Evolutionary conservation across 2,113 vertebrate species (phyloP), one percentile per base, ranked within the genome.

Genomic region (Psilopsiagon aymara): DNA sequence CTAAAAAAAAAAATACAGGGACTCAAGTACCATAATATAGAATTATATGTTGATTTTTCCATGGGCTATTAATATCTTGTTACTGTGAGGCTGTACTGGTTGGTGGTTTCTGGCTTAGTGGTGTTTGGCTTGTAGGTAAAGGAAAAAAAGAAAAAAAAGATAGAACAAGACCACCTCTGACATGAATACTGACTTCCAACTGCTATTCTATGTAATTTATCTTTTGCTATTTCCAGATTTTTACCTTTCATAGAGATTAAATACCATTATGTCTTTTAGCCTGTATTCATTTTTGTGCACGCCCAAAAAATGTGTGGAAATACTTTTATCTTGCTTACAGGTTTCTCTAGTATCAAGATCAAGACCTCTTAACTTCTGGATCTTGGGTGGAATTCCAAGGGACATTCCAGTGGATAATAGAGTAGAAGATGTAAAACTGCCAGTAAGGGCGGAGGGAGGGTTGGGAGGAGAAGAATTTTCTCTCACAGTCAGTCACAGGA

Each of bases 21-120:
- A 74, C 44, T 93, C n/a, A 51, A 97, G 91, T 71, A 87, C 64
- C 14, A 19, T 94, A 95, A 97, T 94, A 96, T 75, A 94, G 94
- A 95, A 94, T 97, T 95, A 94, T 92, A 93, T 93, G 97, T 98
- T 98, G 98, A 97, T 98, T 98, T 98, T 98, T 98, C 98, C 98
- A 98, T 97, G 97, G 97, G 95, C 97, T 98, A 98, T 98, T 98
- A 98, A 97, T 97, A 95, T 96, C 94, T 97, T 98, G 33, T 96
- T 98, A 97, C 96, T 98, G 96, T 93, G 91, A 97, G 97, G 96
- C 96, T 95, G 86, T 92, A 93, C 90, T 85, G 66, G 78, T 90
- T 92, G 95, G 97, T 97, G 86, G 92, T 95, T 96, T 85, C 95
- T 97, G 98, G 96, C 97, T 98, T 96, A 93, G 92, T 97, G 73